A percentile compares a stretch with the other conserved stretches of the same genome.
These are phyloP conservation scores for Diarsia mendica DNA, from an alignment of 2,888 invertebrate species.

Conservation along the genomic window DNA sequence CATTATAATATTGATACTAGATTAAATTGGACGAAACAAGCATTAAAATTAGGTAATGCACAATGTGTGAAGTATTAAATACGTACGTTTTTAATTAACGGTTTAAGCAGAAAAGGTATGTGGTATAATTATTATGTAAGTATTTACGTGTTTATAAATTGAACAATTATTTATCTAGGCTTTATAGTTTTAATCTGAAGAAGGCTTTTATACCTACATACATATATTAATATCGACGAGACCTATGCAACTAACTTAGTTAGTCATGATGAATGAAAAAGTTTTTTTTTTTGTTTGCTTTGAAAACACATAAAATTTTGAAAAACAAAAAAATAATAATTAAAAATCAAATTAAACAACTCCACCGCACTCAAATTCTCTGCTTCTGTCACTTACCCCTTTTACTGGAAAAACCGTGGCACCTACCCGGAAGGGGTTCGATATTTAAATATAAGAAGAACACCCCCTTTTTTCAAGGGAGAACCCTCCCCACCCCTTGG, in stretches of 20 bases:
- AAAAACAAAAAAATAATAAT: too few species aligned
- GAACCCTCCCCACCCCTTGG: conserved; percentile 76
- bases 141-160: too few species aligned
- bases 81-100: not conserved
- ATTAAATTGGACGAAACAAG: not conserved
- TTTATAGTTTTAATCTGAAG: not conserved
- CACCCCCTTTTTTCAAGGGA: conserved; percentile 89
- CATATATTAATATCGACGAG: not conserved
- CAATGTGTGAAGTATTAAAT: not conserved
- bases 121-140: too few species aligned
- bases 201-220: not conserved
- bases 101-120: not conserved
- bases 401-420: conserved; percentile 90
- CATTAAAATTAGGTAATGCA: not conserved
- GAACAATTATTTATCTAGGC: not conserved
- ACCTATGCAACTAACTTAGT: not conserved
- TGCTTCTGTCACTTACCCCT: conserved; percentile 90
- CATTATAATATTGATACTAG: not conserved
- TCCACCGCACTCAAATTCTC: conserved; percentile 75
- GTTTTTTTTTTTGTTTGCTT: not conserved
- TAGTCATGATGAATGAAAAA: not conserved
- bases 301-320: not conserved
- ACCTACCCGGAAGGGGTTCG: conserved; percentile 91
- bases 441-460: conserved; percentile 91
- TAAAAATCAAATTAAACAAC: conserved; percentile 42